phyloP scores from a whole-genome alignment of 1,140 invertebrate genomes.

The Cyclargus thomasi region DNA sequence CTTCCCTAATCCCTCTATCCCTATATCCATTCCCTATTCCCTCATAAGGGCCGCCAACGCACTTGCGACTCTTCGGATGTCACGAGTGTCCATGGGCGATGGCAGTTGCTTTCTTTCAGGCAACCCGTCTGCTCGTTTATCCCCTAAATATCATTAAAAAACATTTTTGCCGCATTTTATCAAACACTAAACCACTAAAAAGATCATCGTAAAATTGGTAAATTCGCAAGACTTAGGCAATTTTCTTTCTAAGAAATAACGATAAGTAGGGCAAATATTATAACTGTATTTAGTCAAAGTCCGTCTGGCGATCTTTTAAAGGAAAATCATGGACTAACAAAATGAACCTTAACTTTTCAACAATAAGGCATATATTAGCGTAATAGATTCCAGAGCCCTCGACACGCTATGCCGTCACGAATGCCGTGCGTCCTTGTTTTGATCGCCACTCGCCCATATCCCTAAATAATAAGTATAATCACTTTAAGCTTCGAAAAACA shows the following conservation, averaged over 20 bases:
- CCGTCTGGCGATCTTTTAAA: neutral
- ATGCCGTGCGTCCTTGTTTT: slow-evolving; percentile 14
- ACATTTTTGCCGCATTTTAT: neutral
- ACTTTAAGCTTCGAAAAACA: too few species aligned
- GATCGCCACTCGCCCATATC: neutral
- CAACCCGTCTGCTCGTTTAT: too few species aligned
- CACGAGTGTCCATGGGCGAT: too few species aligned
- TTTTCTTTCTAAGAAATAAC: neutral
- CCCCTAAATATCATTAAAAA: too few species aligned
- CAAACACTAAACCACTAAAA: neutral
- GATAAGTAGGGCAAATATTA: slow-evolving; percentile 1
- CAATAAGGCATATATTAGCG: neutral
- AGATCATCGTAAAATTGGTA: neutral
- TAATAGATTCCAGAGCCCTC: neutral
- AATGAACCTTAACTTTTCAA: neutral
- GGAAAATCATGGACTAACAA: neutral
- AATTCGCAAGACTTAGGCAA: neutral
- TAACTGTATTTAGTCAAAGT: slow-evolving; percentile 1
- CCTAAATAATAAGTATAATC: neutral
- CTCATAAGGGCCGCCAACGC: too few species aligned
- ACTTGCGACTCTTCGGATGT: too few species aligned
- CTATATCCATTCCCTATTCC: too few species aligned
- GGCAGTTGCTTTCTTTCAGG: too few species aligned
- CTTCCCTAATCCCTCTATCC: too few species aligned
- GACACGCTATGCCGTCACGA: slow-evolving; percentile 6